Evolutionary conservation across 2,113 vertebrate genomes (phyloP).

Genomic region (Eleginops maclovinus): DNA sequence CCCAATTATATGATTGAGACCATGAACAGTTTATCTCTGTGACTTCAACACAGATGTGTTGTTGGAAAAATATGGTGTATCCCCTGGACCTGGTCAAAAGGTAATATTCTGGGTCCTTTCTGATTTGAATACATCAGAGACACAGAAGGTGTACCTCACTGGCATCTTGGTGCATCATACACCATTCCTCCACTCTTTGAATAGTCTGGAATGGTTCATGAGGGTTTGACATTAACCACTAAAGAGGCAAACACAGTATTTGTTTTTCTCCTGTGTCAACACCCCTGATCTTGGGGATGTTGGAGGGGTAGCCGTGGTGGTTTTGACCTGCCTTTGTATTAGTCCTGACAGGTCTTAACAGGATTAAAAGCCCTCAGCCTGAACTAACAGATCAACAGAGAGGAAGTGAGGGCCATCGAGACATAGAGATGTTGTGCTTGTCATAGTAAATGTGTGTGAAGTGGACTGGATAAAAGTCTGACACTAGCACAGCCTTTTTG

Average conservation of each 20-base stretch:
- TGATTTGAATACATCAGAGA: no score
- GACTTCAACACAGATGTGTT: no score
- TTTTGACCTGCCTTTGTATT: slow-evolving; percentile 70
- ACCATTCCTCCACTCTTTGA: background rate
- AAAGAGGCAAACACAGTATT: slow-evolving; percentile 49
- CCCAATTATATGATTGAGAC: no score
- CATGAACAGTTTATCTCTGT: no score
- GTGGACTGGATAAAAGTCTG: slow-evolving; percentile 52
- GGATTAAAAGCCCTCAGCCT: slow-evolving; percentile 67
- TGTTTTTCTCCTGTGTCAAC: slow-evolving; percentile 62
- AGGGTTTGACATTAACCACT: slow-evolving; percentile 60
- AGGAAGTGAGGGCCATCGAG: slow-evolving; percentile 38
- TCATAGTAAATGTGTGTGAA: slow-evolving; percentile 55
- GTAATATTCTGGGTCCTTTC: no score
- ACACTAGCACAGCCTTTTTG: slow-evolving; percentile 50
- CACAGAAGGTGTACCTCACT: slow-evolving; percentile 13
- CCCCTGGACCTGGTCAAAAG: no score
- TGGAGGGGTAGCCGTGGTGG: slow-evolving; percentile 31
- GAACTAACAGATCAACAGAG: slow-evolving; percentile 44
- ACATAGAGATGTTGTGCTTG: slow-evolving; percentile 52
- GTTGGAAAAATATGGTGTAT: no score
- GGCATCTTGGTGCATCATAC: background rate
- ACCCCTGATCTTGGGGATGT: slow-evolving; percentile 40
- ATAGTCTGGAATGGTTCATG: slow-evolving; percentile 29
- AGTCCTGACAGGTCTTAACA: slow-evolving; percentile 75